A percentile compares a stretch with the other conserved stretches of the same genome.
Evolutionary conservation across 2,888 invertebrate genomes (phyloP).

Genomic region (Schrankia costaestrigalis): DNA sequence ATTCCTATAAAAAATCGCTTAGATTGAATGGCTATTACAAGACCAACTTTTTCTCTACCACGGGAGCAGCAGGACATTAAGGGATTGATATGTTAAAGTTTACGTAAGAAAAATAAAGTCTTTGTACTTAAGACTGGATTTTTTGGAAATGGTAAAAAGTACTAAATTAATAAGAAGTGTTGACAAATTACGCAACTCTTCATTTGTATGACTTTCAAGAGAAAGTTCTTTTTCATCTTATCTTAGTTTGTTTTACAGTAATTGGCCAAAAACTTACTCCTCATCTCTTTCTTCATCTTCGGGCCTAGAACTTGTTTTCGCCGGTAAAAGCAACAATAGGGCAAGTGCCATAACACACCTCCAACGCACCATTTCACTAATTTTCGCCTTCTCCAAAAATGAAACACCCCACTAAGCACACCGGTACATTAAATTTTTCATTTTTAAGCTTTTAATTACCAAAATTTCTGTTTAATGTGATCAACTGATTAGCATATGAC

Average conservation of each 20-base stretch:
- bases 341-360: slow-evolving; percentile 57
- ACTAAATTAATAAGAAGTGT: no score
- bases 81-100: no score
- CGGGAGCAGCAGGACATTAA: no score
- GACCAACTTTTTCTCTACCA: no score
- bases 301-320: slow-evolving; percentile 41
- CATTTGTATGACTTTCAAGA: no score
- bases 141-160: no score
- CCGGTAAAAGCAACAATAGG: slow-evolving; percentile 56
- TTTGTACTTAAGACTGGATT: no score
- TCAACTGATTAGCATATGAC: slow-evolving; percentile 54
- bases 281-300: slow-evolving; percentile 56
- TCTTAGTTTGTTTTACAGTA: neutral
- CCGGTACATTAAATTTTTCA: slow-evolving; percentile 64
- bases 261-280: slow-evolving; percentile 39
- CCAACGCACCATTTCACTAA: slow-evolving; percentile 64
- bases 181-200: no score
- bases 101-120: no score
- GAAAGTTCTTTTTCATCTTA: neutral
- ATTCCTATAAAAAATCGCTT: no score
- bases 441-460: slow-evolving; percentile 48
- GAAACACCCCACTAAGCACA: slow-evolving; percentile 35
- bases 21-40: no score
- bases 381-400: slow-evolving; percentile 25
- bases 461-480: slow-evolving; percentile 39